Percentiles rank a stretch among this genome's conserved stretches.
phyloP scores from a whole-genome alignment of 2,888 invertebrate species.

The Drosophila pullipes region DNA sequence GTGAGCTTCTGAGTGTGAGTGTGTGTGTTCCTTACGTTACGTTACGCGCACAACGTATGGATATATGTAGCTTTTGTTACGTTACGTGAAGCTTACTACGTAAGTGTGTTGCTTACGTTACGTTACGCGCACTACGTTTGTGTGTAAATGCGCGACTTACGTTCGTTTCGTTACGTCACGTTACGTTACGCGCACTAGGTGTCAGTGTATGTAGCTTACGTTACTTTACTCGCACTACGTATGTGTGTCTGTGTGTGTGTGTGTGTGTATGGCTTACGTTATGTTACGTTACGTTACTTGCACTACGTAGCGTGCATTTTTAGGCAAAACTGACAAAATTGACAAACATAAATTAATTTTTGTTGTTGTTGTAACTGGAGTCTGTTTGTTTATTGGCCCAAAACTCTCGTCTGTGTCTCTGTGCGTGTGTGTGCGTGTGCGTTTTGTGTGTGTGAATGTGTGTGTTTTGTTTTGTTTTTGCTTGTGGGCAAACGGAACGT shows the following conservation, averaged over 20 bases:
- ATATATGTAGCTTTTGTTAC: constrained; percentile 49
- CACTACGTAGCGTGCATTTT: constrained; percentile 51
- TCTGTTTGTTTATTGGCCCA: constrained; percentile 21
- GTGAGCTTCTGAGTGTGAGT: neutral
- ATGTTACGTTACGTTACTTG: constrained; percentile 71
- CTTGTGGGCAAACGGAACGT: constrained; percentile 66
- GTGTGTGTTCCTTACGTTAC: constrained; percentile 39
- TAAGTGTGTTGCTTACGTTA: neutral
- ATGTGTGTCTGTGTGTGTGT: neutral
- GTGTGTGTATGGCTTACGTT: constrained; percentile 33
- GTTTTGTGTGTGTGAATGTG: constrained; percentile 25
- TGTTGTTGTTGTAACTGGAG: constrained; percentile 1
- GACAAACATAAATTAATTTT: constrained; percentile 6
- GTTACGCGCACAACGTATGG: constrained; percentile 47
- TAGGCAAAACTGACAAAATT: constrained; percentile 4
- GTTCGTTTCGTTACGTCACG: constrained; percentile 54
- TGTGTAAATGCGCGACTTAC: constrained; percentile 19
- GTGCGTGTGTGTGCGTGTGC: neutral
- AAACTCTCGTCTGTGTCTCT: constrained; percentile 20
- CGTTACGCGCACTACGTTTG: too few relatives aligned
- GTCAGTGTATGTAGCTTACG: neutral
- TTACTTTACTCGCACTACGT: neutral
- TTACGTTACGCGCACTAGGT: constrained; percentile 57
- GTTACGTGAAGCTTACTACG: constrained; percentile 63
- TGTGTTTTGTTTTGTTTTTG: constrained; percentile 30